These are phyloP conservation scores for Clytia hemisphaerica DNA, from an alignment of 30 jellyfish, hydroid and myxozoan species.

Conservation along the genomic window DNA sequence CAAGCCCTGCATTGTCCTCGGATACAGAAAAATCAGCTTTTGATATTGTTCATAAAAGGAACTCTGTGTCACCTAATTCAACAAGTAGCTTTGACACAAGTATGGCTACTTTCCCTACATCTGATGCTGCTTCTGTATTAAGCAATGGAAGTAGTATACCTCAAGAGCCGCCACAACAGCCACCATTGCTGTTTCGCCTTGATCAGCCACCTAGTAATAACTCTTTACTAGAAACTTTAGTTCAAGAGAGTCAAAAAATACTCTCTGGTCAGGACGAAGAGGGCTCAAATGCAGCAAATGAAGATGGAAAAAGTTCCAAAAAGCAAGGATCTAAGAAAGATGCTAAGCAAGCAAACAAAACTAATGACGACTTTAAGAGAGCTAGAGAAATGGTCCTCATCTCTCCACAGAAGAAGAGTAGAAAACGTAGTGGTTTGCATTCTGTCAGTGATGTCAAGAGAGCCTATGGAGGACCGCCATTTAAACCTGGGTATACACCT, in stretches of 20 bases:
- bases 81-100: too few species aligned
- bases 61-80: neutral
- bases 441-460: constrained; percentile 23
- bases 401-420: constrained; percentile 16
- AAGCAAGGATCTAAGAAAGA: neutral
- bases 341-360: neutral
- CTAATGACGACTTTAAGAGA: neutral
- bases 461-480: constrained; percentile 93
- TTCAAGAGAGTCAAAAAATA: constrained; percentile 38
- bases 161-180: constrained; percentile 9
- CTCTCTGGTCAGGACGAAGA: constrained; percentile 24
- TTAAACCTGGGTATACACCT: constrained; percentile 72
- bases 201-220: constrained; percentile 5
- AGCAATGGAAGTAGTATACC: too few species aligned
- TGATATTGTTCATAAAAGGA: neutral
- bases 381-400: neutral
- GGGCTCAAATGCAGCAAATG: neutral
- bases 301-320: neutral
- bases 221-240: constrained; percentile 27
- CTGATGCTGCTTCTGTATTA: too few species aligned
- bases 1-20: neutral
- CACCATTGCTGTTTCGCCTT: constrained; percentile 21
- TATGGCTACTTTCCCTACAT: neutral
- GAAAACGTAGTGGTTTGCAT: neutral
- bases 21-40: constrained; percentile 13